Conservation (phyloP, 1,140 invertebrate genomes). For the Helicoverpa armigera region DNA sequence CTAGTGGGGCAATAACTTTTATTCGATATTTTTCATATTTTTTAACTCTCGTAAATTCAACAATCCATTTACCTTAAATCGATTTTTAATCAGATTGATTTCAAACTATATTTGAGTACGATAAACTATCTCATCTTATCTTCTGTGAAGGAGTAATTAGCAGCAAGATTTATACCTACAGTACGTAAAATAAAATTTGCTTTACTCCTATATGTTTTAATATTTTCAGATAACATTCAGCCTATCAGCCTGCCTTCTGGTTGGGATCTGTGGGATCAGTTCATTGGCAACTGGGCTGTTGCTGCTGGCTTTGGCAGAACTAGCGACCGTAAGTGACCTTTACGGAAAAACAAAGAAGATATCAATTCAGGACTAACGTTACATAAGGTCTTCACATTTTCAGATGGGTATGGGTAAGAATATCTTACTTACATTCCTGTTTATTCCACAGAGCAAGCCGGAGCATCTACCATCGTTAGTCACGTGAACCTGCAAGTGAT, state of each 20-base stretch:
- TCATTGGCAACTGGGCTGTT: slow-evolving; percentile 65
- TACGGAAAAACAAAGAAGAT: too few species aligned
- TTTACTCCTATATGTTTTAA: not conserved
- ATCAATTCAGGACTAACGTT: not conserved
- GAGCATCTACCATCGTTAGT: slow-evolving; percentile 59
- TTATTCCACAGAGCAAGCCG: slow-evolving; percentile 57
- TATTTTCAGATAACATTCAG: slow-evolving; percentile 63
- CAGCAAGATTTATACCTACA: too few species aligned
- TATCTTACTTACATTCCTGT: not conserved
- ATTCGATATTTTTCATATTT: not conserved
- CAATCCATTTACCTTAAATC: too few species aligned
- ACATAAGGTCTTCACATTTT: not conserved
- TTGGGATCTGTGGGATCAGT: slow-evolving; percentile 62
- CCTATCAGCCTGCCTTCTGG: slow-evolving; percentile 71
- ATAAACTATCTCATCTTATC: too few species aligned
- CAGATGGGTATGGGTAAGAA: not conserved
- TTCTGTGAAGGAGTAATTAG: too few species aligned
- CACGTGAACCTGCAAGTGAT: slow-evolving; percentile 70
- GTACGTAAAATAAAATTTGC: not conserved
- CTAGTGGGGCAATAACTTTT: too few species aligned
- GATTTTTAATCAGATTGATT: too few species aligned
- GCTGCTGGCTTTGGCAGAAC: slow-evolving; percentile 80
- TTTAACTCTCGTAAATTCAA: not conserved
- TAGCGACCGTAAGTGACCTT: slow-evolving; percentile 65
- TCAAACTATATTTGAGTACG: too few species aligned